Evolutionary conservation across 2,113 vertebrate genomes (phyloP), one percentile per base, ranked within the genome.

Genomic region (Sander lucioperca): DNA sequence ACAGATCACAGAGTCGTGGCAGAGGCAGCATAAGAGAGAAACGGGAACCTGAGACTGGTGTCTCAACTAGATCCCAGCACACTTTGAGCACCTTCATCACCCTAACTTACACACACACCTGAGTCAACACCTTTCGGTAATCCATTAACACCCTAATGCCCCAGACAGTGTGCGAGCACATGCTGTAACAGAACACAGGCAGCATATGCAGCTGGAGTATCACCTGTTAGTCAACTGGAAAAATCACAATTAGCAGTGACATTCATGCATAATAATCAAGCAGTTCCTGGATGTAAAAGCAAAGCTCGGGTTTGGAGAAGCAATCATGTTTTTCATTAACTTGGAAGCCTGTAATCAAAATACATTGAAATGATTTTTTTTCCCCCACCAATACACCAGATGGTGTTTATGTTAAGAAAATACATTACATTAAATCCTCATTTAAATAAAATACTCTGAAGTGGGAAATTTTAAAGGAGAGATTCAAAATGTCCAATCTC

Each of bases 51-150:
- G 67, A 81, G 73, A 75, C 70, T 78, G 73, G 47, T 70, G 80
- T 76, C 85, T 74, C 73, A 80, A 85, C 53, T 50, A 78, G 82
- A 86, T 69, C 88, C 82, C 80, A 79, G 82, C 67, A 83, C 85
- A 80, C 86, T 93, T 71, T 83, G 79, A 89, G 82, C 82, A 83
- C 58, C 58, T 43, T 69, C 77, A 59, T 77, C 84, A 78, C 76
- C 67, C 84, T 81, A 75, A 68, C 59, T 71, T 69, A 14, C 79
- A 11, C 94, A 95, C 95, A 94, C 89, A 82, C 94, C 94, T 97
- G 96, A 97, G 95, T 97, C 84, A 93, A 95, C 96, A 96, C 88
- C 95, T 96, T 96, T 95, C 80, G 5, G 80, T 95, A 96, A 96
- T 94, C 95, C 92, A 90, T 88, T 96, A 94, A 96, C 93, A 94